Evolutionary conservation across 2,888 invertebrate species (phyloP), one percentile per base, ranked within the genome.

Genomic region (Julus scanicus): DNA sequence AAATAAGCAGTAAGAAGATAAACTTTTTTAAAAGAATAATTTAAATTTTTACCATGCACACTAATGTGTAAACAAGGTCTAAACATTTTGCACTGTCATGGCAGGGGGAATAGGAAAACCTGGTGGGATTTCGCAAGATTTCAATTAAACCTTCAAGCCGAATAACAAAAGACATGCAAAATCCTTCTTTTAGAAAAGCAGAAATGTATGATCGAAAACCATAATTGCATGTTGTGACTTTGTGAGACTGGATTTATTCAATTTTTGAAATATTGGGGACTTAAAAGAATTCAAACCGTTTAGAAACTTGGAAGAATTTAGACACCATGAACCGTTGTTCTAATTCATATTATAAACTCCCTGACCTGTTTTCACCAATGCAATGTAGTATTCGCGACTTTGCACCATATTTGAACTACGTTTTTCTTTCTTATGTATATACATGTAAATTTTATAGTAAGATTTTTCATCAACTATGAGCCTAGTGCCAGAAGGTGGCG

Each of bases 1-100:
- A 63, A 63, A 63, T 63, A 63, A 63, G 57, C 57, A 63, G 57
- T 63, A 63, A 63, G 57, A n/a, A 63, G 17, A n/a, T 63, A 63
- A 63, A 63, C 57, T 63, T 63, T 63, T 63, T 63, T 63, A 63
- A 63, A 63, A 63, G 57, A 63, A 63, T 63, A 63, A 63, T 63
- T 63, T 63, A 63, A 63, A 63, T 63, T 63, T 63, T 17, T n/a
- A n/a, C 57, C 57, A 63, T 63, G 57, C 57, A 63, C 57, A n/a
- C n/a, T 63, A 63, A 63, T 63, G 57, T 63, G 57, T 63, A 63
- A 63, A 63, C 57, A 63, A 63, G 57, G 57, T 63, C 57, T 63
- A 3, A 17, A 63, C 57, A 63, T 63, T 63, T 3, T n/a, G 57
- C 57, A 63, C 1, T 2, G 57, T 63, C 57, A 63, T 63, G 17